Conservation (phyloP, 2,113 vertebrate genomes). For the Lepisosteus osseus region DNA sequence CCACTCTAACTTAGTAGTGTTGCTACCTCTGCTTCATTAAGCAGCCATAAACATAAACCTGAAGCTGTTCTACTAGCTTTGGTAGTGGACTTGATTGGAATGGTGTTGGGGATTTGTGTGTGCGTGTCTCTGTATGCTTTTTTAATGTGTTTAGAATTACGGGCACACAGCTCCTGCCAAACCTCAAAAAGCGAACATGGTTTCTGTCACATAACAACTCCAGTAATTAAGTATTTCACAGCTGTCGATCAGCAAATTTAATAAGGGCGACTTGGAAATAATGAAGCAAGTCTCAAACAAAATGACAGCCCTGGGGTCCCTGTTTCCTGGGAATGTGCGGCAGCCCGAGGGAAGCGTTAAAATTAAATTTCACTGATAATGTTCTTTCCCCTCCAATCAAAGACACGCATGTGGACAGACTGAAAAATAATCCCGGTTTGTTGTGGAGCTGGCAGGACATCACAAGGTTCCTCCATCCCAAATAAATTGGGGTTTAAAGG, state of each 20-base stretch:
- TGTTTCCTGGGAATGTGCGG: not conserved
- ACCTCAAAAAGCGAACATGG: conserved; percentile 9
- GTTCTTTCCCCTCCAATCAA: not conserved
- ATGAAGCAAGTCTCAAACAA: not conserved
- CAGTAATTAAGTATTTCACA: conserved; percentile 13
- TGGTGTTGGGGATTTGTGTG: not conserved
- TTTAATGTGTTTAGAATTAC: not conserved
- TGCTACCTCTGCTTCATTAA: not conserved
- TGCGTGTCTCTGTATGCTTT: too few relatives aligned
- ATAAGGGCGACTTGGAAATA: not conserved
- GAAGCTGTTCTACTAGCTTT: not conserved
- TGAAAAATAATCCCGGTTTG: not conserved
- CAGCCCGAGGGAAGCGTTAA: conserved; percentile 1
- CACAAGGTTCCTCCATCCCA: conserved; percentile 1
- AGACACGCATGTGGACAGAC: not conserved
- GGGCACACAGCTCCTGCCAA: not conserved
- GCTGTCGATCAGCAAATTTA: not conserved
- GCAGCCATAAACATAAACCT: not conserved
- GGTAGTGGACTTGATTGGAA: not conserved
- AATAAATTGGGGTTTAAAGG: conserved; percentile 5
- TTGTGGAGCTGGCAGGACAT: conserved; percentile 5
- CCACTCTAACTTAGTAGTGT: too few relatives aligned
- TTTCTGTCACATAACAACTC: conserved; percentile 19
- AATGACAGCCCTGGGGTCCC: not conserved
- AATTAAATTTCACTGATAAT: conserved; percentile 8